Evolutionary conservation across 2,888 invertebrate genomes (phyloP).

Genomic region (Acanthosepion pharaonis): DNA sequence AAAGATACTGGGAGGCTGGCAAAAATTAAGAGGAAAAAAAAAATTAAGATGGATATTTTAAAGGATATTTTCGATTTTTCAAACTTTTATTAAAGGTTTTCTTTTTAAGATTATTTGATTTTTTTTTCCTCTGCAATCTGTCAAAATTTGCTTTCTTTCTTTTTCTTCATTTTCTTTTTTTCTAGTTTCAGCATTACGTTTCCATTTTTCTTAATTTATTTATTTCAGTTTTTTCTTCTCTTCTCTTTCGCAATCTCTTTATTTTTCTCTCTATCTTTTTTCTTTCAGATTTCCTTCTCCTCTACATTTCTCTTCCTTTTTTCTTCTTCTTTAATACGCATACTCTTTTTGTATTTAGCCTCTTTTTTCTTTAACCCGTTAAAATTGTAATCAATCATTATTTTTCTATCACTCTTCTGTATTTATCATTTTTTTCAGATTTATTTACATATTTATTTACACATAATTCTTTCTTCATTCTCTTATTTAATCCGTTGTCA

Average conservation of each 20-base stretch:
- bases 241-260: background rate
- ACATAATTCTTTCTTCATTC: no score
- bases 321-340: background rate
- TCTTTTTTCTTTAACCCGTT: background rate
- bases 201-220: background rate
- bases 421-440: no score
- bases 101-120: background rate
- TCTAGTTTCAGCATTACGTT: background rate
- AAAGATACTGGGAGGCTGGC: background rate
- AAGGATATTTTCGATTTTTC: background rate
- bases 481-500: no score
- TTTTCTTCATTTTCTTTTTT: background rate
- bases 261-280: background rate
- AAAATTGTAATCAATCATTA: no score
- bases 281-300: background rate
- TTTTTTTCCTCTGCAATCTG: background rate
- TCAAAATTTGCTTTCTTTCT: background rate
- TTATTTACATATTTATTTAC: no score
- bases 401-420: no score
- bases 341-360: background rate
- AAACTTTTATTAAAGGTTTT: background rate
- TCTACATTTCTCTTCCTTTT: background rate
- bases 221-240: no score
- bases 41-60: background rate
- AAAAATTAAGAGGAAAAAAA: background rate